Percentiles rank a stretch among this genome's conserved stretches.
Conservation (phyloP, 2,113 vertebrate species). For the Chionomys nivalis region DNA sequence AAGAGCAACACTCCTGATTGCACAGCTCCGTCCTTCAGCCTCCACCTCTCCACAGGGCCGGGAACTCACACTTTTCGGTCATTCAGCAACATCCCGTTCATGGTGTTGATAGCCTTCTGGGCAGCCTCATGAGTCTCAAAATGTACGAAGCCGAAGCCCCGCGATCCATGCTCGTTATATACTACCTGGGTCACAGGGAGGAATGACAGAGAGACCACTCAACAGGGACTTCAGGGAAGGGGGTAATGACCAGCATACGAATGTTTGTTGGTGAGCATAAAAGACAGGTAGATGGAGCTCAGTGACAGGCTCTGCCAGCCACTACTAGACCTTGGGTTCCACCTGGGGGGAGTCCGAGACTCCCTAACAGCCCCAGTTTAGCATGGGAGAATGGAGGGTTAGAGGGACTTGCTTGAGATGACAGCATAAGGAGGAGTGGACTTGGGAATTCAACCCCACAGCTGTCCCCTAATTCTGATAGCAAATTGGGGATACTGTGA, state of each 20-base stretch:
- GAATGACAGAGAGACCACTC: not conserved
- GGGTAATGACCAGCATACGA: rapidly evolving
- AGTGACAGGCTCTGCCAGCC: not conserved
- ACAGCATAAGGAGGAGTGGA: not conserved
- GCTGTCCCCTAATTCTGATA: not conserved
- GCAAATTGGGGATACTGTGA: not conserved
- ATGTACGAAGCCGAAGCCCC: constrained; percentile 98
- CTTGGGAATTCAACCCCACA: not conserved
- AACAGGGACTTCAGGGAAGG: not conserved
- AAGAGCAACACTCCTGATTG: not conserved
- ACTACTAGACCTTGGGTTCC: not conserved
- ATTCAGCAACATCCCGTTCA: constrained; percentile 99
- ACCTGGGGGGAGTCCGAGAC: too few species aligned
- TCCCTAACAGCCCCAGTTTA: not conserved
- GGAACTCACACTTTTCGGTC: constrained; percentile 96
- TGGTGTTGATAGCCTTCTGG: constrained; percentile 93
- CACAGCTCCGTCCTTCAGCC: not conserved
- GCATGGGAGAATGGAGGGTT: not conserved
- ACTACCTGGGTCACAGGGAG: constrained; percentile 89
- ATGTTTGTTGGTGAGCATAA: not conserved
- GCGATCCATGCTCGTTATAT: constrained; percentile 95
- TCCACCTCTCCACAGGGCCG: rapidly evolving
- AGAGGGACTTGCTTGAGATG: not conserved
- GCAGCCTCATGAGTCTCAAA: constrained; percentile 97
- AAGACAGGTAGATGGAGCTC: not conserved